These are phyloP conservation scores for Torymus aiolomorphi DNA, from an alignment of 2,888 invertebrate genomes.

Conservation along the genomic window DNA sequence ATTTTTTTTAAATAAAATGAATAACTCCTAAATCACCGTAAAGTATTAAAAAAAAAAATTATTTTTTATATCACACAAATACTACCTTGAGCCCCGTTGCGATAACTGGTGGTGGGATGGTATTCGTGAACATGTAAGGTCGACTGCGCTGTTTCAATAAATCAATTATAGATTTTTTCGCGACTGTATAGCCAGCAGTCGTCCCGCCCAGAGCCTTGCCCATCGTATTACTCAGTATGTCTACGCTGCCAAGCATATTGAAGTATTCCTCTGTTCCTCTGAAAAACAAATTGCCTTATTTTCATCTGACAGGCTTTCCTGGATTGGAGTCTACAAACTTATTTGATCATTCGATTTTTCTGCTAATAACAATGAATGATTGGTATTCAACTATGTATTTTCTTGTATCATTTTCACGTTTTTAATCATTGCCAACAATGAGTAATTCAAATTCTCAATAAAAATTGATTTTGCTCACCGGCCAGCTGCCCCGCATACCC, in stretches of 20 bases:
- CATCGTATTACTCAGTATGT: conserved; percentile 93
- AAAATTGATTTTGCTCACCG: conserved; percentile 76
- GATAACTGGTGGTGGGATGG: conserved; percentile 91
- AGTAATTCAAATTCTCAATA: background rate
- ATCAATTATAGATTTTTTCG: conserved; percentile 85
- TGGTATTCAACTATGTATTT: too few relatives aligned
- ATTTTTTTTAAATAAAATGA: too few relatives aligned
- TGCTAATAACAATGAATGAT: too few relatives aligned
- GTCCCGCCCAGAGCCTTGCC: conserved; percentile 95
- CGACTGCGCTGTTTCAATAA: conserved; percentile 89
- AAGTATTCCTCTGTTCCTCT: conserved; percentile 93
- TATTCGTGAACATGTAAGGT: conserved; percentile 93
- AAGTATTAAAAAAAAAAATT: too few relatives aligned
- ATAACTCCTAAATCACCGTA: too few relatives aligned
- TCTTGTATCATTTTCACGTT: too few relatives aligned
- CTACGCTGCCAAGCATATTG: conserved; percentile 81
- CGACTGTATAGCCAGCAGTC: conserved; percentile 91
- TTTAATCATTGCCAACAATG: too few relatives aligned
- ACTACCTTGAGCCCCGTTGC: conserved; percentile 84
- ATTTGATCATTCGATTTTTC: background rate
- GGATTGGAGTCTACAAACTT: too few relatives aligned
- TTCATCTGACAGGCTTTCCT: too few relatives aligned
- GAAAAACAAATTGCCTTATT: conserved; percentile 19
- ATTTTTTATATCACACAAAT: too few relatives aligned
- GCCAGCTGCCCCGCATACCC: conserved; percentile 92